Conservation (phyloP, 2,113 vertebrate species). For the Rhinoderma darwinii region DNA sequence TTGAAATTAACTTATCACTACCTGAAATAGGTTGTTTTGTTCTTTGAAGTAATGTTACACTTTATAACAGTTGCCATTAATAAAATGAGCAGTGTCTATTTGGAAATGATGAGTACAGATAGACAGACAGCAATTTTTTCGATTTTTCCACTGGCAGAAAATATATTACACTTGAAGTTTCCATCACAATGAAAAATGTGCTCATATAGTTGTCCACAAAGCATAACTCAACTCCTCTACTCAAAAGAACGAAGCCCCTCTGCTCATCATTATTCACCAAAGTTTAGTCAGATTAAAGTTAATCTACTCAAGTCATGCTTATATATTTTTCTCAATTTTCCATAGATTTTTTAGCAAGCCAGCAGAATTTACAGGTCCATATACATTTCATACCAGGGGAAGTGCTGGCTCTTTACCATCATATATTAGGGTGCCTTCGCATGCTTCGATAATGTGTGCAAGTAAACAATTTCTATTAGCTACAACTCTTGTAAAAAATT, state of each 20-base stretch:
- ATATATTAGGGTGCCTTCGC: too few relatives aligned
- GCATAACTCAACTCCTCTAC: neutral
- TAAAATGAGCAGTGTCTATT: constrained; percentile 32
- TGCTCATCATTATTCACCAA: neutral
- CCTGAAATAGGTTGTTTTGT: constrained; percentile 37
- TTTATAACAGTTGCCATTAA: constrained; percentile 26
- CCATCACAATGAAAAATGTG: neutral
- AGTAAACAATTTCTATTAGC: too few relatives aligned
- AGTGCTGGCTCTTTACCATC: neutral
- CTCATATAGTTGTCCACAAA: neutral
- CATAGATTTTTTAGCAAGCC: too few relatives aligned
- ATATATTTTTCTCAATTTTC: neutral
- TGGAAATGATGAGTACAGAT: neutral
- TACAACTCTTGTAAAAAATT: too few relatives aligned
- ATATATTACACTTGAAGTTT: neutral
- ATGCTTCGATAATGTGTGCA: too few relatives aligned
- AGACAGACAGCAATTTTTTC: constrained; percentile 1
- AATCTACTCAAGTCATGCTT: neutral
- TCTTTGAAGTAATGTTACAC: constrained; percentile 28
- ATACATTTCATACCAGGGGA: neutral
- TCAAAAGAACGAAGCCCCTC: neutral
- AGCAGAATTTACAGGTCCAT: neutral
- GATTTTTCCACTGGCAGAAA: neutral
- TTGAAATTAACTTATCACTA: constrained; percentile 32
- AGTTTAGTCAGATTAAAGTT: neutral